A percentile compares a stretch with the other conserved stretches of the same genome.
phyloP scores from a whole-genome alignment of 1,140 invertebrate species.

The Lucilia cuprina region DNA sequence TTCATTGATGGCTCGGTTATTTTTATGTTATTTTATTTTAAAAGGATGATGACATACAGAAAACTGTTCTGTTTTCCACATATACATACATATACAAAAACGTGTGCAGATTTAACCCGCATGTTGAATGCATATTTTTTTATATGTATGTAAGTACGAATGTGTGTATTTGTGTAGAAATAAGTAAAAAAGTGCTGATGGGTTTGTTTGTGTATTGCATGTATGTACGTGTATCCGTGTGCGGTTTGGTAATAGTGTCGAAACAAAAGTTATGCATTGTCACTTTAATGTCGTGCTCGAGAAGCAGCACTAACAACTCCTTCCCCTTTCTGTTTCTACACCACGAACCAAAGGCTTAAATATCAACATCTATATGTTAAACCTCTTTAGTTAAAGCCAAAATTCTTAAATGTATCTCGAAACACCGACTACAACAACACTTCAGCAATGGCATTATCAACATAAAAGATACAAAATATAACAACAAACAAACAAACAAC shows the following conservation, averaged over 20 bases:
- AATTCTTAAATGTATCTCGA: not conserved
- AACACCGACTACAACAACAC: not conserved
- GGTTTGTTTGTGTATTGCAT: not conserved
- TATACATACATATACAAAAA: not conserved
- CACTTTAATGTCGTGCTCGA: conserved; percentile 4
- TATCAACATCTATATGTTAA: conserved; percentile 14
- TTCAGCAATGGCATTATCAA: not conserved
- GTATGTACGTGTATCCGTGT: not conserved
- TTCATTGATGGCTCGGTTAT: not conserved
- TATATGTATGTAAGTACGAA: not conserved
- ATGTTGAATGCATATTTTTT: not conserved
- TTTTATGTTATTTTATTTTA: not conserved
- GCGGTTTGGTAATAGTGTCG: conserved; percentile 21
- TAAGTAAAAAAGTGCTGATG: not conserved
- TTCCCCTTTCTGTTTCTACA: not conserved
- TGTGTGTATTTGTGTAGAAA: not conserved
- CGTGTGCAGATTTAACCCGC: not conserved
- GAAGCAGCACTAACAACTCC: not conserved
- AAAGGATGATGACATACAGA: conserved; percentile 8
- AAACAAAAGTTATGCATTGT: conserved; percentile 34
- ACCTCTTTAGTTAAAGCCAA: conserved; percentile 29
- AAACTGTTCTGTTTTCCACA: not conserved
- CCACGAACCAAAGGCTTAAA: not conserved
- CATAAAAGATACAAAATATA: not conserved
- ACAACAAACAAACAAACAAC: not conserved